phyloP scores from a whole-genome alignment of 2,113 vertebrate genomes.

The Furnarius figulus region DNA sequence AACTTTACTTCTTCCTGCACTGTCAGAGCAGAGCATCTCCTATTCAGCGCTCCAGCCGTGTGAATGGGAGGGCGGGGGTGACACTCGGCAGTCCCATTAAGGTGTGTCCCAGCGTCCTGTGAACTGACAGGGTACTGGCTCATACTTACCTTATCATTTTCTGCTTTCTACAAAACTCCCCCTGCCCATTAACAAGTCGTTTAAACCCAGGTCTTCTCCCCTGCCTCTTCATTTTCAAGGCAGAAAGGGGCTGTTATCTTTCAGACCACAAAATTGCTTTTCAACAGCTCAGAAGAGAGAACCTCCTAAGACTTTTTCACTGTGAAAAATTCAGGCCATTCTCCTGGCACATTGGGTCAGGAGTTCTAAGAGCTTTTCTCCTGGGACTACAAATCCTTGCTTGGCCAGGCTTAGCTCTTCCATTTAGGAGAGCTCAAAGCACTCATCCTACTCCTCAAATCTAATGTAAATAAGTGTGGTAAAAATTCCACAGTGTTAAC shows the following conservation, averaged over 20 bases:
- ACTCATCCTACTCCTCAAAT: not conserved
- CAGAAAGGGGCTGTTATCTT: not conserved
- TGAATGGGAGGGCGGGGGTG: not conserved
- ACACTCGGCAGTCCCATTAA: not conserved
- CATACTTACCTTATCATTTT: not conserved
- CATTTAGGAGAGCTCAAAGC: not conserved
- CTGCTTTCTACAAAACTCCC: not conserved
- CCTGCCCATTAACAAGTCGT: not conserved
- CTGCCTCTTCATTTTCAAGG: not conserved
- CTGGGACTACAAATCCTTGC: not conserved
- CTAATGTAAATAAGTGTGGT: not conserved
- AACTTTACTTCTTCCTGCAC: not conserved
- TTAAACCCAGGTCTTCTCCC: not conserved
- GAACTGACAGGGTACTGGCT: not conserved
- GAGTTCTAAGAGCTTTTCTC: not conserved
- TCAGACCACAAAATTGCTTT: not conserved
- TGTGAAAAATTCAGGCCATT: not conserved
- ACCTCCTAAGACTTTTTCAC: not conserved
- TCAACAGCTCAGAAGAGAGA: not conserved
- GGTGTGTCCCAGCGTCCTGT: accelerated
- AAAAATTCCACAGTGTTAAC: not conserved
- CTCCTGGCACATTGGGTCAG: not conserved
- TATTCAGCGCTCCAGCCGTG: too few relatives aligned
- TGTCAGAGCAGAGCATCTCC: not conserved
- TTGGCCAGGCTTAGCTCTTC: not conserved